Base-by-base conservation (phyloP, 2,797 vertebrate species). In the Monodelphis domestica region DNA sequence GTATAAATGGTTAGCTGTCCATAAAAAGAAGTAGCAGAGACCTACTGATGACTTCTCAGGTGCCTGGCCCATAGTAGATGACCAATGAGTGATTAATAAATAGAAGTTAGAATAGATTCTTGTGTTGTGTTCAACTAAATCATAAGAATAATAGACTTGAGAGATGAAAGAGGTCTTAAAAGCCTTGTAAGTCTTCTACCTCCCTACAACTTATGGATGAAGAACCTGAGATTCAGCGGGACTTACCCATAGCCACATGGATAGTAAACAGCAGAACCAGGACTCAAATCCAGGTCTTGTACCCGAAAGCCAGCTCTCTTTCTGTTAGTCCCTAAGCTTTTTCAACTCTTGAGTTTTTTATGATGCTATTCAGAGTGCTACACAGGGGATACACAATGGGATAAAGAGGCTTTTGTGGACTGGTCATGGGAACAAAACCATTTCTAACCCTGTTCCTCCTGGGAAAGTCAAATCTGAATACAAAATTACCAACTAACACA, bases 401-500 rank as follows among this genome's bases (percentile, higher is more conserved):
- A n/a, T 57, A 70, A 21, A 24, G 24, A 51, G 24, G 11, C 15
- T 87, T 91, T 56, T 30, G 51, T 91, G 54, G 50, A 57, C 24
- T 63, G 14, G 4, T 2, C 53, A 38, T 91, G n/a, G 50, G 87
- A 89, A 91, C 38, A 52, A 91, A 90, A 88, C 26, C 59, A 88
- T 1, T 5, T 91, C 52, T 28, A 90, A 52, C n/a, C 51, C 38
- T 95, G 93, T 94, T 92, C 91, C 93, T 38, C 6, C 50, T 3
- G 30, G 56, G n/a, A 15, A 88, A 93, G 55, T 28, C 14, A 33
- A 51, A 92, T 93, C 55, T 12, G 91, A 92, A 54, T 93, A 92
- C 57, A 45, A 89, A 89, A 59, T 2, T 63, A 84, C 89, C 87
- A 29, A 90, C n/a, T 94, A 93, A 87, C 91, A 90, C 54, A 92